Base-by-base conservation (phyloP, 2,888 invertebrate genomes). In the Rhogogaster chlorosoma region DNA sequence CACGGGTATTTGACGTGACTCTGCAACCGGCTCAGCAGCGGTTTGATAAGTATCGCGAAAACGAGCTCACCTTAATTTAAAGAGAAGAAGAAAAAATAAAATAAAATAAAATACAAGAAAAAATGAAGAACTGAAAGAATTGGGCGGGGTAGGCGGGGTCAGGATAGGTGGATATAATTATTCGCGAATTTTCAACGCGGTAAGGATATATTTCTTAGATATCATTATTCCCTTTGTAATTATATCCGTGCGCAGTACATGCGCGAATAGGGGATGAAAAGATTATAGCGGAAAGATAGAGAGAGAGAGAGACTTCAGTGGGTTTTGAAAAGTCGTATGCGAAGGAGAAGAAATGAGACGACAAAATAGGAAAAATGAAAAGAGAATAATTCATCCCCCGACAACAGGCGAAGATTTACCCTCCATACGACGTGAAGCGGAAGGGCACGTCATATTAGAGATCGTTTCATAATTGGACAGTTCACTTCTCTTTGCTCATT, bases 381-480 rank as follows among this genome's bases (percentile, higher is more conserved):
- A 36, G 0, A 9, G 70, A 29, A 36, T 36, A 36, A n/a, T 29
- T 36, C 70, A n/a, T 38, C 32, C 70, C 6, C 7, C 2, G 15
- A 22, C 22, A 22, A 61, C 29, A 5, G 26, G 32, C 18, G 0
- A 15, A 64, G 15, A 64, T 64, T 12, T 64, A 64, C 29, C 26
- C 26, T 10, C 49, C n/a, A 18, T 49, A n/a, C 18, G n/a, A 67
- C 32, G 29, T 15, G 15, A 53, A n/a, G 53, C 53, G 53, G n/a
- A 22, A 18, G 18, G 4, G 9, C 12, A 32, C n/a, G 70, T 70
- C 67, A 67, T n/a, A 70, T 7, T n/a, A 36, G 32, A 70, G 9
- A 36, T 70, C 70, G 70, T 36, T 70, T 32, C 70, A n/a, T 70
- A 70, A 70, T 70, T 70, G 38, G 70, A 70, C 70, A 70, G 36